Evolutionary conservation across 23 tunicate genomes (phyloP), one percentile per base, ranked within the genome.

Genomic region (Corella eumyota): DNA sequence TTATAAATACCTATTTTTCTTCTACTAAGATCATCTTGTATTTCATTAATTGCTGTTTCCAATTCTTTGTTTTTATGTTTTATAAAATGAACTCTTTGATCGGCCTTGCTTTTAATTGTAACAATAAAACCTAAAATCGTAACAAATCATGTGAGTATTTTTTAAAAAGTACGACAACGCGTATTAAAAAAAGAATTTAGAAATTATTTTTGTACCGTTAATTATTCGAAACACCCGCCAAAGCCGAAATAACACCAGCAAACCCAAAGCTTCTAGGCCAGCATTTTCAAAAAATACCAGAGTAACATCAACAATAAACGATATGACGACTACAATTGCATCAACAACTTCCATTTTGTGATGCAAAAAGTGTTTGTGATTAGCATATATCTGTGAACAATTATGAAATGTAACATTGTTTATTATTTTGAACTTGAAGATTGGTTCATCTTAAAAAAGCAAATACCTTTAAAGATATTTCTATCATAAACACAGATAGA

Each of bases 341-440:
- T 85, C 95, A 57, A 85, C 35, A 23, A 85, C 66, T 62, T 85
- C 95, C 48, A 85, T 50, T 45, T 85, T 85, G 75, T 85, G 95
- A 25, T 26, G 58, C 36, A 75, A 40, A 34, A 85, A 85, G 44
- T 85, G 95, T 23, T 23, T 29, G 52, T 58, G 70, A 68, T 85
- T 75, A 31, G 77, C 85, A 63, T 67, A 56, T 4, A 85, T 66
- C 95, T 85, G 70, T 34, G 25, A 6, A 58, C 26, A 23, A 22
- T 22, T 11, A 53, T 11, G 58, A 53, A 53, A 20, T 53, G 19
- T 22, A 44, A 44, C 15, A 44, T 11, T 11, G 15, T 44, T 11
- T 44, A 11, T 44, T 11, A 44, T 11, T 44, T 44, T 44, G 15
- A 11, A 44, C 48, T 11, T 11, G 15, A 15, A 15, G 15, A 15